These are phyloP conservation scores for Cryptoprocta ferox DNA, from an alignment of 2,797 vertebrate species.

Conservation along the genomic window DNA sequence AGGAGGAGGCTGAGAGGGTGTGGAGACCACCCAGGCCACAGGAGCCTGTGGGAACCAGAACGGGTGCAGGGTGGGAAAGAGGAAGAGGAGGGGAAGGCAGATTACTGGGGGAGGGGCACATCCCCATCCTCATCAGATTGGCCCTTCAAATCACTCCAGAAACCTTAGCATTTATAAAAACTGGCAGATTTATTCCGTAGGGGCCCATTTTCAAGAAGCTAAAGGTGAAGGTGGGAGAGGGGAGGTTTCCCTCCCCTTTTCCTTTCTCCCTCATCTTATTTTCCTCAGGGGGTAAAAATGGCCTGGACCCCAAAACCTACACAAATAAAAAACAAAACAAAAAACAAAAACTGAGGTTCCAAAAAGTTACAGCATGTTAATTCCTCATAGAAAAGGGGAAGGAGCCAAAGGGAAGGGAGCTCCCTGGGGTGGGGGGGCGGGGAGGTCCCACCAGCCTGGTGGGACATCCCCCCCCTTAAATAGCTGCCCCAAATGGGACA, in stretches of 20 bases:
- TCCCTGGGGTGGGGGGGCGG: neutral
- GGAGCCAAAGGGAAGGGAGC: slow-evolving; percentile 20
- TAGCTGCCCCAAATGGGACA: slow-evolving; percentile 55
- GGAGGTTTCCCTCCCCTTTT: neutral
- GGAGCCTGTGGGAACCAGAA: neutral
- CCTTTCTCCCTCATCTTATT: slow-evolving; percentile 4
- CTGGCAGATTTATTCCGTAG: slow-evolving; percentile 73
- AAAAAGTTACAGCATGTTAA: slow-evolving; percentile 80
- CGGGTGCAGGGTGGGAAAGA: neutral
- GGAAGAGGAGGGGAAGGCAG: neutral
- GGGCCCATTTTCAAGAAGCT: slow-evolving; percentile 69
- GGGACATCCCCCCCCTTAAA: slow-evolving; percentile 48
- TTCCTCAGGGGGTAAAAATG: slow-evolving; percentile 62
- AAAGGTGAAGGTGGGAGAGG: slow-evolving; percentile 36
- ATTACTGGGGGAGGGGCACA: accelerated
- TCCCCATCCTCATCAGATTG: neutral
- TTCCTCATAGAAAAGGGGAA: slow-evolving; percentile 80
- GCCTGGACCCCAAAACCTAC: slow-evolving; percentile 69
- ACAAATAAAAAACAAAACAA: slow-evolving; percentile 53
- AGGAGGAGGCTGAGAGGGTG: neutral
- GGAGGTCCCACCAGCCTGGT: neutral
- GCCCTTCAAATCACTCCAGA: slow-evolving; percentile 44
- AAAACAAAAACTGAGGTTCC: slow-evolving; percentile 67
- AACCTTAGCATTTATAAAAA: slow-evolving; percentile 73
- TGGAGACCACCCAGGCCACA: neutral